Percentiles rank a stretch among this genome's conserved stretches.
phyloP scores from a whole-genome alignment of 92 coral and sea anemone genomes.

The Paramuricea clavata region DNA sequence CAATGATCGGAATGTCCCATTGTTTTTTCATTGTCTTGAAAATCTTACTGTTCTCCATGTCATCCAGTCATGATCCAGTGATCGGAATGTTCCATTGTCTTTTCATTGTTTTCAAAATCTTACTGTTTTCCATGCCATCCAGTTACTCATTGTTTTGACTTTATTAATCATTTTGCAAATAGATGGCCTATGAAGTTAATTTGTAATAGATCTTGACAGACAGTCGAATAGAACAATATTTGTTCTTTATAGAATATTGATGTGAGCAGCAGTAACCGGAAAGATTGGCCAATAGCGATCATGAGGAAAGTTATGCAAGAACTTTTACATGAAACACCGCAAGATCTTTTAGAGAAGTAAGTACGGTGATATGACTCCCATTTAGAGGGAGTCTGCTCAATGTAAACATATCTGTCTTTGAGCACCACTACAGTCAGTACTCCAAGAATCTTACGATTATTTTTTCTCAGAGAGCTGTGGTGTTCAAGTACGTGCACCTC shows the following conservation, averaged over 20 bases:
- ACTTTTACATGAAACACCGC: conserved; percentile 90
- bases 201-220: neutral
- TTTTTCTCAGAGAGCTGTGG: conserved; percentile 88
- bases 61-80: too few species aligned
- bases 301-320: conserved; percentile 92
- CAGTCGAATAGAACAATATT: neutral
- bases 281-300: conserved; percentile 91
- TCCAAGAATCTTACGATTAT: neutral
- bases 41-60: too few species aligned
- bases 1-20: too few species aligned
- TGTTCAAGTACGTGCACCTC: conserved; percentile 95
- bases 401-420: neutral
- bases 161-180: neutral
- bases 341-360: conserved; percentile 90
- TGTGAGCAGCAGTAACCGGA: conserved; percentile 75
- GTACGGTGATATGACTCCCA: neutral
- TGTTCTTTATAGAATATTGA: conserved; percentile 79
- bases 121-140: too few species aligned
- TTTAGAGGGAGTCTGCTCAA: too few species aligned
- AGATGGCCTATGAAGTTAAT: too few species aligned
- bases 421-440: neutral
- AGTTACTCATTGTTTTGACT: too few species aligned
- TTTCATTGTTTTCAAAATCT: too few species aligned
- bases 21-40: too few species aligned
- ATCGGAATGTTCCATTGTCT: too few species aligned